Percentiles rank a stretch among this genome's conserved stretches.
These are phyloP conservation scores for Actias luna DNA, from an alignment of 2,888 invertebrate species.

Conservation along the genomic window DNA sequence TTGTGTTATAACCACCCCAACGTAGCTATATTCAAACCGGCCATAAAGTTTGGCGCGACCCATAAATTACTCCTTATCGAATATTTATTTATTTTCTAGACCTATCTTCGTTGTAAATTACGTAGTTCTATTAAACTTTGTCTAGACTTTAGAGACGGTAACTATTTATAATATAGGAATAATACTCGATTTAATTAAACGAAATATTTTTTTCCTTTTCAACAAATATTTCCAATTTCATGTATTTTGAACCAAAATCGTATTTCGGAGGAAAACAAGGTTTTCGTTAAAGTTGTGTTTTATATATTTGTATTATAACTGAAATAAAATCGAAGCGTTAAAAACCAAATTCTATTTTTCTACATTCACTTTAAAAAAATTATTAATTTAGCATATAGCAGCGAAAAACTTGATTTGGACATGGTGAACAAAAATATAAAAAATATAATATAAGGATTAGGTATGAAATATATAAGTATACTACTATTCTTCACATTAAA, in stretches of 20 bases:
- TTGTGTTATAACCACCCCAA: too few relatives aligned
- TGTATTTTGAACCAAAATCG: constrained; percentile 38
- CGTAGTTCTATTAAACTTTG: constrained; percentile 7
- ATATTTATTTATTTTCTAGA: neutral
- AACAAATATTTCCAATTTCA: neutral
- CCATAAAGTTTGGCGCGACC: too few relatives aligned
- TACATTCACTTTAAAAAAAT: too few relatives aligned
- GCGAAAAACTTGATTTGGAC: too few relatives aligned
- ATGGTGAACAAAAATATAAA: too few relatives aligned
- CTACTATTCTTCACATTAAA: too few relatives aligned
- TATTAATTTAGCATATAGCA: too few relatives aligned
- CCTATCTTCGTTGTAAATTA: neutral
- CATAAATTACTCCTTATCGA: neutral
- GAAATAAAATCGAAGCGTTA: too few relatives aligned
- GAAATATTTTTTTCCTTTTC: neutral
- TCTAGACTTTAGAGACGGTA: neutral
- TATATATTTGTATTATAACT: neutral
- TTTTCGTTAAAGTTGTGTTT: constrained; percentile 28
- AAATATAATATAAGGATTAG: too few relatives aligned
- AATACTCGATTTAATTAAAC: neutral
- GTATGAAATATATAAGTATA: too few relatives aligned
- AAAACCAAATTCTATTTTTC: too few relatives aligned
- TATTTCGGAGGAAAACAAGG: constrained; percentile 69
- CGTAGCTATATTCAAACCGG: too few relatives aligned
- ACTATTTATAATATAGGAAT: constrained; percentile 3